A percentile compares a stretch with the other conserved stretches of the same genome.
These are phyloP conservation scores for Prosopocoilus inquinatus DNA, from an alignment of 2,888 invertebrate species.

Conservation along the genomic window DNA sequence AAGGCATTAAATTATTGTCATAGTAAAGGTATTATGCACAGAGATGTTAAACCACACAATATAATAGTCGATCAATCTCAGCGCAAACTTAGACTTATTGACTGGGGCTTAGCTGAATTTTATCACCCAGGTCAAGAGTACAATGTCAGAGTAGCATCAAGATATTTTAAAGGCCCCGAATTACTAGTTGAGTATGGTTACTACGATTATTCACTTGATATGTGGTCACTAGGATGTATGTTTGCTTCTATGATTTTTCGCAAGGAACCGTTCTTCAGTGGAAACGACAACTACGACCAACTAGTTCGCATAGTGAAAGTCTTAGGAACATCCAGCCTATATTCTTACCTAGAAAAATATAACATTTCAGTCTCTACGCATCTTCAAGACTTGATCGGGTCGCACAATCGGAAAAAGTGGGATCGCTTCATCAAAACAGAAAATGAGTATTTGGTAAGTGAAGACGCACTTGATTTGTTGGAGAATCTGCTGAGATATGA, in stretches of 20 bases:
- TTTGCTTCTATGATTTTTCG: conserved; percentile 49
- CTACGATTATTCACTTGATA: conserved; percentile 49
- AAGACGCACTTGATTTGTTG: conserved; percentile 43
- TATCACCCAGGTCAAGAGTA: conserved; percentile 48
- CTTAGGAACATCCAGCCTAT: conserved; percentile 42
- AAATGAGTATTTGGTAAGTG: conserved; percentile 47
- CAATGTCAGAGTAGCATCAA: conserved; percentile 47
- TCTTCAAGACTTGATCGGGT: conserved; percentile 35
- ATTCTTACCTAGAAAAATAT: conserved; percentile 44
- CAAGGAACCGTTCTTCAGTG: conserved; percentile 49
- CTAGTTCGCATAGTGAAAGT: conserved; percentile 46
- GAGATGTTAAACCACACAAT: conserved; percentile 50
- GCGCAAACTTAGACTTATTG: conserved; percentile 42
- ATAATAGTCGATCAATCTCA: conserved; percentile 45
- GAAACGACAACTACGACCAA: conserved; percentile 47
- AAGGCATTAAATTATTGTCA: conserved; percentile 50
- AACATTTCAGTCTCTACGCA: conserved; percentile 41
- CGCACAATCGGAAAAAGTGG: conserved; percentile 45
- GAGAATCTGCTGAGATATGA: conserved; percentile 45
- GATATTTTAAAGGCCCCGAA: conserved; percentile 49
- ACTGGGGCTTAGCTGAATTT: conserved; percentile 50
- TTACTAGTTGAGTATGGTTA: conserved; percentile 46
- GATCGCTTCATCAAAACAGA: conserved; percentile 46
- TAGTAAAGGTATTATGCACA: conserved; percentile 49
- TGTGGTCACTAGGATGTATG: conserved; percentile 50